phyloP scores from a whole-genome alignment of 2,888 invertebrate species.

The Sarcophaga carnaria region DNA sequence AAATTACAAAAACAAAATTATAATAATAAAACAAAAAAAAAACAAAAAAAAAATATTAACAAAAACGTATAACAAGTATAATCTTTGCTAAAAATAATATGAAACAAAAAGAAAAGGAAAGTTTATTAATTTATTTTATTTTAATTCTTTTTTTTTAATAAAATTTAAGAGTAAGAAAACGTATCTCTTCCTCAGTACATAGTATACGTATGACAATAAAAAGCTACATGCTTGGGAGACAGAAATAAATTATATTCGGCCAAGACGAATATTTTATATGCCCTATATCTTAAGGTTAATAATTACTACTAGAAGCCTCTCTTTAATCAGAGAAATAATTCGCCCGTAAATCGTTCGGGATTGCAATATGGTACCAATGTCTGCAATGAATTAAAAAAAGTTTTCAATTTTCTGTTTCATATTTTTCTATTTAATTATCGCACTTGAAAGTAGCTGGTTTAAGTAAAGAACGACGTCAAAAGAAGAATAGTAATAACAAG shows the following conservation, averaged over 20 bases:
- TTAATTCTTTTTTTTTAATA: conserved; percentile 8
- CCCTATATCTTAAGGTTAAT: not conserved
- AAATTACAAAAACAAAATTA: not conserved
- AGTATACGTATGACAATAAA: conserved; percentile 10
- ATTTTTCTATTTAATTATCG: too few species aligned
- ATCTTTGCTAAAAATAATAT: not conserved
- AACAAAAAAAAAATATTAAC: not conserved
- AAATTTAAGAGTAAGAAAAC: not conserved
- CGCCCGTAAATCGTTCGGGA: too few species aligned
- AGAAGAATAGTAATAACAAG: too few species aligned
- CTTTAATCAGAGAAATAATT: too few species aligned
- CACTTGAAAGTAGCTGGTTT: too few species aligned
- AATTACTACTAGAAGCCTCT: too few species aligned
- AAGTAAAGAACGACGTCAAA: too few species aligned
- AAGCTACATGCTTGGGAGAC: conserved; percentile 11
- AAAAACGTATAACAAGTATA: conserved; percentile 32
- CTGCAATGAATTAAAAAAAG: too few species aligned
- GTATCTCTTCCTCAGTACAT: conserved; percentile 34
- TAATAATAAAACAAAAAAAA: too few species aligned
- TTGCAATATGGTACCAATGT: too few species aligned
- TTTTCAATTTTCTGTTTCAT: too few species aligned
- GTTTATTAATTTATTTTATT: conserved; percentile 20
- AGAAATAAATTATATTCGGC: conserved; percentile 5
- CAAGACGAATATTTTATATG: conserved; percentile 34
- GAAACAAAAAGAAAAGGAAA: too few species aligned